Base-by-base conservation (phyloP, 2,888 invertebrate genomes). In the Lasius platythorax region DNA sequence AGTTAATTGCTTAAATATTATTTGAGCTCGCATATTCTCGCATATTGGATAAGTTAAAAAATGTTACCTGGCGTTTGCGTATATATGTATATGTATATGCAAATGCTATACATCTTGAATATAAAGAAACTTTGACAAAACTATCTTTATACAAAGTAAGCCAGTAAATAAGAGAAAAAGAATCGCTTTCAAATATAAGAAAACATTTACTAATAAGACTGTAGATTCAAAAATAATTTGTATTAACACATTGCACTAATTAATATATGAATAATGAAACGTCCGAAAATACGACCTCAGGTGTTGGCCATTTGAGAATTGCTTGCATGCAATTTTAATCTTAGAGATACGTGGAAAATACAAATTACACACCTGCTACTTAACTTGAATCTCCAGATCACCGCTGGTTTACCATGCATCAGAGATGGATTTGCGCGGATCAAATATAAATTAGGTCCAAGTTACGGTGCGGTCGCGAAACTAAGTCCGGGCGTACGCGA, bases 371-470 rank as follows among this genome's bases (percentile, higher is more conserved):
- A 28, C 11, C n/a, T 58, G 70, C 43, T 72, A 73, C 50, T 81
- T 81, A 81, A 37, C 61, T 37, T 23, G 23, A 43, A 72, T 68
- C 76, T 56, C 28, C 3, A 37, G 61, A 81, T 81, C 73, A 37
- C 37, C 28, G 40, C 9, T 53, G 58, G 72, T 61, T 78, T 72
- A 33, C 33, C 72, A 28, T 61, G 70, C 72, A 61, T 81, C 73
- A 61, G 61, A 18, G 46, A 63, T 50, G 73, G 79, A 50, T 73
- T 73, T 46, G 4, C 12, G 37, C 12, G 79, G 79, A 81, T 81
- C 79, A 81, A 81, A 81, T 81, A 81, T 81, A 73, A 81, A 81
- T 81, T 73, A 61, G 79, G 37, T 63, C 28, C 79, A 61, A 61
- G 61, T 61, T 79, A 79, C 46, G n/a, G 23, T 8, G 58, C 28